These are phyloP conservation scores for Geodia barretti DNA, from an alignment of 37 sponge, comb jelly and placozoan species.

Conservation along the genomic window DNA sequence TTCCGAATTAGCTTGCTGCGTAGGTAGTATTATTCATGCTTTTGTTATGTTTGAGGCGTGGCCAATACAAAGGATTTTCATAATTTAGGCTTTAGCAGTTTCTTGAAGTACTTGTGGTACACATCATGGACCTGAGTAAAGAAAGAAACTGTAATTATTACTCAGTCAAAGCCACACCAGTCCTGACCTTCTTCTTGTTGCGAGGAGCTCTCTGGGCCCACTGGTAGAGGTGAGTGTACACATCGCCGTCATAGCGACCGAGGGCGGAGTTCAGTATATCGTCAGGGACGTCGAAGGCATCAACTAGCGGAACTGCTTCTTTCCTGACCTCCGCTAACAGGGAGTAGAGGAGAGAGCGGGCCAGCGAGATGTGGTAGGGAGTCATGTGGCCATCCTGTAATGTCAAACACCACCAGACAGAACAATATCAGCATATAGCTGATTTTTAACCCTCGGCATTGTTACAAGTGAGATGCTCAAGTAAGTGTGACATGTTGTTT, in stretches of 20 bases:
- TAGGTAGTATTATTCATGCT: no score
- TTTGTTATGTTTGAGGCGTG: no score
- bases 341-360: slow-evolving; percentile 21
- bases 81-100: slow-evolving; percentile 31
- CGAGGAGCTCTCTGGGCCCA: slow-evolving; percentile 83
- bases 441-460: no score
- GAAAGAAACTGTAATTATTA: not conserved
- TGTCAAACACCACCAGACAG: no score
- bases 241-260: slow-evolving; percentile 93
- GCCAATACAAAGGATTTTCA: no score
- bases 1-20: no score
- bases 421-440: no score
- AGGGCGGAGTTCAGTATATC: slow-evolving; percentile 76
- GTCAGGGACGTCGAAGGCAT: slow-evolving; percentile 91
- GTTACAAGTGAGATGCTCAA: no score
- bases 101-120: slow-evolving; percentile 44
- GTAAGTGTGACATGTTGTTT: no score
- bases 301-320: slow-evolving; percentile 90
- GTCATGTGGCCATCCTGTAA: slow-evolving; percentile 55
- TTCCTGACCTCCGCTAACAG: slow-evolving; percentile 45
- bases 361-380: slow-evolving; percentile 24
- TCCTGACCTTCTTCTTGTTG: slow-evolving; percentile 72
- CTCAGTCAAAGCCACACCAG: not conserved
- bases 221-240: slow-evolving; percentile 82
- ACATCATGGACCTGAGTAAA: slow-evolving; percentile 51